phyloP scores from a whole-genome alignment of 2,797 vertebrate species.

The Megaceryle alcyon region DNA sequence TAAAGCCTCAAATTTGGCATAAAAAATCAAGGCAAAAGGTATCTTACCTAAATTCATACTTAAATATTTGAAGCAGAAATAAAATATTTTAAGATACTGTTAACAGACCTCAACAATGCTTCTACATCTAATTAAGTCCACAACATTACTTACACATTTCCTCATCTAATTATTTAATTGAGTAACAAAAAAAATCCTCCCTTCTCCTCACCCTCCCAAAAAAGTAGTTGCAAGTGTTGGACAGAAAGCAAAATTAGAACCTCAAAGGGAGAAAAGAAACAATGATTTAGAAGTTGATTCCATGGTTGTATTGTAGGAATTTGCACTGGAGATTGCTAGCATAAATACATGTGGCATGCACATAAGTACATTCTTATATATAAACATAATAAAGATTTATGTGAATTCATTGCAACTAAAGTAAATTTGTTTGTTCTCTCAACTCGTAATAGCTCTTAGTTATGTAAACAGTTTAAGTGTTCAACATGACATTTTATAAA shows the following conservation, averaged over 20 bases:
- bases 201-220: background rate
- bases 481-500: conserved; percentile 58
- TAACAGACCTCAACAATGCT: background rate
- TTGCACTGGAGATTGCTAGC: background rate
- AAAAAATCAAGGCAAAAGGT: background rate
- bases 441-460: conserved; percentile 27
- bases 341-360: background rate
- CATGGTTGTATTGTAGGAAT: background rate
- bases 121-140: background rate
- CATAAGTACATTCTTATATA: background rate
- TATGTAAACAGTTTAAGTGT: conserved; percentile 58
- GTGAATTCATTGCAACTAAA: conserved; percentile 41
- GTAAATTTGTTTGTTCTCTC: conserved; percentile 49
- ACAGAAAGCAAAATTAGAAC: background rate
- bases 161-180: background rate
- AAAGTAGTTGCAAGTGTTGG: background rate
- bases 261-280: background rate
- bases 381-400: conserved; percentile 41
- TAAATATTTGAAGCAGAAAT: background rate
- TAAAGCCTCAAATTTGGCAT: background rate
- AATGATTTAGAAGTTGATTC: background rate
- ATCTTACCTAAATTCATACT: background rate
- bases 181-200: background rate
- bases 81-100: background rate
- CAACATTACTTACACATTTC: too few relatives aligned